These are phyloP conservation scores for Julus scandinavius DNA, from an alignment of 2,888 invertebrate species.

Conservation along the genomic window DNA sequence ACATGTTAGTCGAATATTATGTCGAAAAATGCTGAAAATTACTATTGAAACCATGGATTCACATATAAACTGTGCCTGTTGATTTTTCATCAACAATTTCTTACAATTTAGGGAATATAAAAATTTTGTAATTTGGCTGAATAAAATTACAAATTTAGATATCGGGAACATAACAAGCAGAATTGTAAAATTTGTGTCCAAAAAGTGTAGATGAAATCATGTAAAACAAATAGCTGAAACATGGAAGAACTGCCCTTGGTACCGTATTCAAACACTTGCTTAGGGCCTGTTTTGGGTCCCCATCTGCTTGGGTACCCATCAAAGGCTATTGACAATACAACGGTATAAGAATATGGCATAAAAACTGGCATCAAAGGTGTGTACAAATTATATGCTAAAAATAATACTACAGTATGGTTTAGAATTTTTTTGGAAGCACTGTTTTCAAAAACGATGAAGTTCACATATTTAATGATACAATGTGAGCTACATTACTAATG, in stretches of 20 bases:
- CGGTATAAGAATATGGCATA: background rate
- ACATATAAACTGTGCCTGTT: background rate
- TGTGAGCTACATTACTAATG: background rate
- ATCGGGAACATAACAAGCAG: background rate
- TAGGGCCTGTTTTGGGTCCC: background rate
- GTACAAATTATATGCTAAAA: background rate
- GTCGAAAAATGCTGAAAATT: background rate
- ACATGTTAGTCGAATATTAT: background rate
- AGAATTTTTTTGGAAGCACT: conserved; percentile 4
- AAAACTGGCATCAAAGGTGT: background rate
- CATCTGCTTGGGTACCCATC: too few species aligned
- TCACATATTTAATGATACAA: too few species aligned
- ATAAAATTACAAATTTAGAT: background rate
- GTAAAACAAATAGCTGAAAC: background rate
- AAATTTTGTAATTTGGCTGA: background rate
- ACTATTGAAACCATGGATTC: background rate
- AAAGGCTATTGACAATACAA: too few species aligned
- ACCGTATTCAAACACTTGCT: background rate
- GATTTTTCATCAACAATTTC: background rate
- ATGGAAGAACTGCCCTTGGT: conserved; percentile 22
- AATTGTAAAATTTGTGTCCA: too few species aligned
- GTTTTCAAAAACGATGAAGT: background rate
- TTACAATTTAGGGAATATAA: background rate
- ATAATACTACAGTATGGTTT: background rate
- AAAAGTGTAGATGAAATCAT: background rate